Percentiles rank a stretch among this genome's conserved stretches.
Evolutionary conservation across 2,113 vertebrate genomes (phyloP).

Genomic region (Mohoua ochrocephala): DNA sequence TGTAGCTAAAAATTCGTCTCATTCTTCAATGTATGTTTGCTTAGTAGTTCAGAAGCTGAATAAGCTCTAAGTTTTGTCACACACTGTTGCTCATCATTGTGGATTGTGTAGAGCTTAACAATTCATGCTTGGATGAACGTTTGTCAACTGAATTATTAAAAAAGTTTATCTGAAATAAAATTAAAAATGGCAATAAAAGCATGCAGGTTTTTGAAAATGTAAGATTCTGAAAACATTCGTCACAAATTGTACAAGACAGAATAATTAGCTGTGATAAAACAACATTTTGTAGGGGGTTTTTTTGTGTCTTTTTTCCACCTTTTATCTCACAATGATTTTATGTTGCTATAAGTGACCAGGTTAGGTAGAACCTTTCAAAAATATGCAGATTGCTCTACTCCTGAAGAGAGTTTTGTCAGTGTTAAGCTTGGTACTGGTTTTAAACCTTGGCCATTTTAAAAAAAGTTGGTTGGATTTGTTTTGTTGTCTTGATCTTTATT

Average conservation of each 20-base stretch:
- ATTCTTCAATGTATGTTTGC: slow-evolving; percentile 77
- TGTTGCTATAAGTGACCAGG: neutral
- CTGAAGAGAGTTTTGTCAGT: neutral
- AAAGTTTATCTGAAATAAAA: neutral
- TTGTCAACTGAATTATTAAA: slow-evolving; percentile 31
- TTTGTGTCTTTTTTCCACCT: neutral
- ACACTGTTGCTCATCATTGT: slow-evolving; percentile 28
- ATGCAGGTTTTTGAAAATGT: neutral
- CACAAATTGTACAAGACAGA: neutral
- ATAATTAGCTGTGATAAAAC: neutral
- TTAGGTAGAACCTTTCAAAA: neutral
- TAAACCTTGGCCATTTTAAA: neutral
- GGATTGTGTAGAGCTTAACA: slow-evolving; percentile 58
- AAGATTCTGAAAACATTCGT: neutral
- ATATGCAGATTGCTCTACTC: neutral
- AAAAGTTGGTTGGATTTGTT: neutral
- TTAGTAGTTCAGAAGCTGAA: slow-evolving; percentile 65
- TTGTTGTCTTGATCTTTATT: neutral
- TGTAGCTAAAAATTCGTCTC: slow-evolving; percentile 43
- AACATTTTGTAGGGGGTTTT: neutral
- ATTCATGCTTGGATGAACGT: slow-evolving; percentile 53
- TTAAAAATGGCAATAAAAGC: neutral
- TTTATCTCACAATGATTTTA: neutral
- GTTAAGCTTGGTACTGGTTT: neutral
- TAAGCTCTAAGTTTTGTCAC: slow-evolving; percentile 51